Evolutionary conservation across 2,113 vertebrate species (phyloP).

Genomic region (Amia ocellicauda): DNA sequence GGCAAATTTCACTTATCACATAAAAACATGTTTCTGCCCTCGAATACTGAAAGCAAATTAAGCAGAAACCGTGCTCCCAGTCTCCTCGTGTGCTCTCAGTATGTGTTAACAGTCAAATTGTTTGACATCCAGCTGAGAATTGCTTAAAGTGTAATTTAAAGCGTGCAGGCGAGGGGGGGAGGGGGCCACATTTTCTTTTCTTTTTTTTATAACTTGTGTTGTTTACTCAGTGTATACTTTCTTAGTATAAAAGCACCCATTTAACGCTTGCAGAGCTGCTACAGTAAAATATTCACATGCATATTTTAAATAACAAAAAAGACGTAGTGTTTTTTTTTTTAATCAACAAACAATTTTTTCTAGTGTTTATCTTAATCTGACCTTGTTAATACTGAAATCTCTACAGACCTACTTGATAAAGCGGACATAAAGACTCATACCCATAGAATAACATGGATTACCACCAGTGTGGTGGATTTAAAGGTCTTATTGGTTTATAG

Average conservation of each 20-base stretch:
- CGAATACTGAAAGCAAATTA: slow-evolving; percentile 50
- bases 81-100: slow-evolving; percentile 31
- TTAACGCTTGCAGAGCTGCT: slow-evolving; percentile 24
- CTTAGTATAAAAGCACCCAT: too few species aligned
- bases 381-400: slow-evolving; percentile 18
- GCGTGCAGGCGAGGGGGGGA: slow-evolving; percentile 25
- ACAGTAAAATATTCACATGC: too few species aligned
- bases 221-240: too few species aligned
- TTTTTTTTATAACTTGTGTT: too few species aligned
- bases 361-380: slow-evolving; percentile 26
- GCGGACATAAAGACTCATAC: slow-evolving; percentile 31
- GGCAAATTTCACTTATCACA: slow-evolving; percentile 54
- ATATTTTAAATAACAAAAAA: too few species aligned
- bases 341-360: slow-evolving; percentile 34
- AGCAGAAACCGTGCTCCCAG: slow-evolving; percentile 35
- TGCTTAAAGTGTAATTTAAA: slow-evolving; percentile 28
- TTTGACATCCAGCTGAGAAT: slow-evolving; percentile 29
- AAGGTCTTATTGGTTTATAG: slow-evolving; percentile 32
- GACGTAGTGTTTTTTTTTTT: too few species aligned
- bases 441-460: slow-evolving; percentile 32
- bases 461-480: slow-evolving; percentile 23
- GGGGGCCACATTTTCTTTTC: too few species aligned
- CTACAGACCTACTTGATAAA: slow-evolving; percentile 23
- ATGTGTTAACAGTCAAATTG: slow-evolving; percentile 27
- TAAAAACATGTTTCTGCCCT: slow-evolving; percentile 51